Conservation (phyloP, 1,140 invertebrate species). For the Sminthurides bifidus region DNA sequence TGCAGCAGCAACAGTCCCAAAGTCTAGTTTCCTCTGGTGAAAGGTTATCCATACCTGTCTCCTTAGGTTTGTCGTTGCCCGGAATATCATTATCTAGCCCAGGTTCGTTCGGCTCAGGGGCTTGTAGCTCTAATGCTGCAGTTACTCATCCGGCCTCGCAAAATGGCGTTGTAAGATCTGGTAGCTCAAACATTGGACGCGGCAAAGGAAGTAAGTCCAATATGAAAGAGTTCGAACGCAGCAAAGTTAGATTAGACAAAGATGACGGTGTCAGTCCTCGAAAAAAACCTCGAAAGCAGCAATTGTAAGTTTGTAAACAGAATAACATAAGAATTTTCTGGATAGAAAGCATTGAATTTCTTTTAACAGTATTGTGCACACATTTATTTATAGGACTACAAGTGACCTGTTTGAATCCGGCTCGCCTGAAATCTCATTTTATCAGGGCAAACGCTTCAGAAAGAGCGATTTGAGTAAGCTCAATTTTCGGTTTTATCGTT, state of each 20-base stretch:
- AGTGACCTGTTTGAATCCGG: conserved; percentile 51
- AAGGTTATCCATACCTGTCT: too few species aligned
- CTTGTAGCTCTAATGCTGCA: too few species aligned
- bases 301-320: conserved; percentile 43
- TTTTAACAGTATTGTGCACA: background rate
- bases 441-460: conserved; percentile 28
- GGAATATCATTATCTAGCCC: background rate
- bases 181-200: background rate
- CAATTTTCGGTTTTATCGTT: too few species aligned
- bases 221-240: conserved; percentile 25
- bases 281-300: conserved; percentile 64
- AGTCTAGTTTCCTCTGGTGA: too few species aligned
- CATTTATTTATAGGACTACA: conserved; percentile 41
- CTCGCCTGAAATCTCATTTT: conserved; percentile 35
- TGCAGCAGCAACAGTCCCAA: conserved; percentile 24
- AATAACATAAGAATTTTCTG: background rate
- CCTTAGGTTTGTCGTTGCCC: background rate
- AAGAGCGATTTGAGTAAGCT: conserved; percentile 21
- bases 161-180: conserved; percentile 20
- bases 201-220: conserved; percentile 10
- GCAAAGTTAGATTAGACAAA: conserved; percentile 20
- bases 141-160: conserved; percentile 2
- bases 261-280: conserved; percentile 52
- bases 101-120: too few species aligned
- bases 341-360: conserved; percentile 4